phyloP scores from a whole-genome alignment of 1,140 invertebrate genomes.

The Zaprionus ghesquierei region DNA sequence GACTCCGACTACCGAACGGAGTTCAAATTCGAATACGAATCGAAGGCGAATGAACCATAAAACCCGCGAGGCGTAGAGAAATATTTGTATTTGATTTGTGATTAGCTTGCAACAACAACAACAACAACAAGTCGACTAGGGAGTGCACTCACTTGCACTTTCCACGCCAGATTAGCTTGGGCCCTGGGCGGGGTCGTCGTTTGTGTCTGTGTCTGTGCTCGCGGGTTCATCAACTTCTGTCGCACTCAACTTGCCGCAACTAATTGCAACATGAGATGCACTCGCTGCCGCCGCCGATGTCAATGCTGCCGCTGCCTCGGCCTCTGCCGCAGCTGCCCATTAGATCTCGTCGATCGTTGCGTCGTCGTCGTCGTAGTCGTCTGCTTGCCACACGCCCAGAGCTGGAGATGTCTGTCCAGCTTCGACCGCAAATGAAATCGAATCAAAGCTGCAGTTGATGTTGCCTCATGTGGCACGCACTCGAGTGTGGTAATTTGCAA shows the following conservation, averaged over 20 bases:
- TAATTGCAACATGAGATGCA: slow-evolving; percentile 73
- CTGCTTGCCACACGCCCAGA: slow-evolving; percentile 72
- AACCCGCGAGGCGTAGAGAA: slow-evolving; percentile 57
- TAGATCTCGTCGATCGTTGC: slow-evolving; percentile 36
- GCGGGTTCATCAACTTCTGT: slow-evolving; percentile 65
- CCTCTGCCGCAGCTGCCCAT: slow-evolving; percentile 56
- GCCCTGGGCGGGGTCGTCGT: not conserved
- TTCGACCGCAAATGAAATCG: slow-evolving; percentile 66
- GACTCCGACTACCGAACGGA: not conserved
- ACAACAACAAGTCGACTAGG: slow-evolving; percentile 40
- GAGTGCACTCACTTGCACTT: slow-evolving; percentile 74
- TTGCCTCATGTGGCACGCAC: slow-evolving; percentile 54
- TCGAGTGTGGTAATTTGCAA: slow-evolving; percentile 65
- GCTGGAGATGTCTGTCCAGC: slow-evolving; percentile 32
- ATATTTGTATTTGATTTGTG: slow-evolving; percentile 79
- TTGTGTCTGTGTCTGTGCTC: slow-evolving; percentile 11
- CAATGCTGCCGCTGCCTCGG: slow-evolving; percentile 50
- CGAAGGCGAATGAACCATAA: slow-evolving; percentile 63
- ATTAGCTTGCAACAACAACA: slow-evolving; percentile 57
- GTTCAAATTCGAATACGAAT: slow-evolving; percentile 1
- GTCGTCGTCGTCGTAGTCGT: slow-evolving; percentile 28
- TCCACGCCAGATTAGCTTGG: slow-evolving; percentile 46
- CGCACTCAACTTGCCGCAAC: slow-evolving; percentile 57
- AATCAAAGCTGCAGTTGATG: slow-evolving; percentile 60
- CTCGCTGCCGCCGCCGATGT: slow-evolving; percentile 40